Base-by-base conservation (phyloP, 2,888 invertebrate species). In the Nomada fucata region DNA sequence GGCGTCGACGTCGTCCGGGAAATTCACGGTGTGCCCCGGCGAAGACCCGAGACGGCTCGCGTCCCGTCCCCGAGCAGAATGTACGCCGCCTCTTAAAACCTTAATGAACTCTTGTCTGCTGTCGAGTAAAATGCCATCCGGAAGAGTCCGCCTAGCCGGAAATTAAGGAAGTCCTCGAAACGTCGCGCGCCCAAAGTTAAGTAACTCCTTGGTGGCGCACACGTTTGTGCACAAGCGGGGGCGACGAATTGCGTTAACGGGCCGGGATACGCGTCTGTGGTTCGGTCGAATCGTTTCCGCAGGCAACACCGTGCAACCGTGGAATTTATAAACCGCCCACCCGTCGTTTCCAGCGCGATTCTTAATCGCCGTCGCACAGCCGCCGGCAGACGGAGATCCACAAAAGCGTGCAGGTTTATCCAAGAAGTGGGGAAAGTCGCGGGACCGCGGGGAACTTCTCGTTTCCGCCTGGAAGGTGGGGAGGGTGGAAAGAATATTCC, bases 121-220 rank as follows among this genome's bases (percentile, higher is more conserved):
- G 86, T 84, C 82, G 86, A 86, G 88, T 86, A 89, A 88, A 89
- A 88, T 67, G 86, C 79, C 72, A 85, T 74, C 85, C 82, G 86
- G 88, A 88, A 88, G 82, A 83, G 87, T 74, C 74, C 85, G 83
- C 78, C 81, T 85, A 80, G 81, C 86, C 85, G 83, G 88, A 89
- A 89, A 89, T 89, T 89, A 89, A 88, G 89, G 80, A 86, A 88
- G 86, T 89, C 89, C 83, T 79, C 83, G 70, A 79, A 88, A 84
- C 79, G 87, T 89, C 89, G 86, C 84, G 83, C 82, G 85, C 82
- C 82, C 86, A 77, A 84, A 88, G 89, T 84, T 86, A 80, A 87
- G 85, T 85, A 88, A 88, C 85, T 87, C 73, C 84, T 77, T 82
- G 76, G 44, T 1, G 50, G 50, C 76, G 84, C 80, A 75, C 74